A percentile compares a stretch with the other conserved stretches of the same genome.
These are phyloP conservation scores for Merops nubicus DNA, from an alignment of 2,113 vertebrate species.

Conservation along the genomic window DNA sequence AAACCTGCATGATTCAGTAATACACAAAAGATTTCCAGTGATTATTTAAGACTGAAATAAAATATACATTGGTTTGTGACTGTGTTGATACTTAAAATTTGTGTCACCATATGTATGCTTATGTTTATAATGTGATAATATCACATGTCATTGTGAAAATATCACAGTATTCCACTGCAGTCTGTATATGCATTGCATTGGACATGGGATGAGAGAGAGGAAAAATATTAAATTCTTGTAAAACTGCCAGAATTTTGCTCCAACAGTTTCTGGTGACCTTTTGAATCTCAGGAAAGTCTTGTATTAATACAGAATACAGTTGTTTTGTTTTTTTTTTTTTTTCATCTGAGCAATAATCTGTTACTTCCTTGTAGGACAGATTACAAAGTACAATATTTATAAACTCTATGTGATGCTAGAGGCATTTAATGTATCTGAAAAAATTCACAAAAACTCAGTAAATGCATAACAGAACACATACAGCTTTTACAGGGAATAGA, in stretches of 20 bases:
- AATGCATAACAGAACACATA: background rate
- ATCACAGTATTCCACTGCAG: background rate
- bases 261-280: background rate
- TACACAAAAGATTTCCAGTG: background rate
- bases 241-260: background rate
- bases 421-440: background rate
- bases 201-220: background rate
- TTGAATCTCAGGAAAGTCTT: background rate
- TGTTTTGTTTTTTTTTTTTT: too few species aligned
- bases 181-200: too few species aligned
- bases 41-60: background rate
- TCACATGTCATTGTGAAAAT: too few species aligned
- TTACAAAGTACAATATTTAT: constrained; percentile 35
- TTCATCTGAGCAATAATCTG: constrained; percentile 10
- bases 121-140: background rate
- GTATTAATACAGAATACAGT: background rate
- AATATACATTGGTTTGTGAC: background rate
- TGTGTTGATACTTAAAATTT: background rate
- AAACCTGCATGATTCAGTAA: background rate
- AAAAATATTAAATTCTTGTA: background rate
- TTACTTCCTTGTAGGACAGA: background rate
- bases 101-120: background rate
- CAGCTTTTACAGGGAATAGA: background rate
- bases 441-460: background rate
- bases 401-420: background rate